A percentile compares a stretch with the other conserved stretches of the same genome.
phyloP scores from a whole-genome alignment of 2,888 invertebrate genomes.

The Byasa hedistus region DNA sequence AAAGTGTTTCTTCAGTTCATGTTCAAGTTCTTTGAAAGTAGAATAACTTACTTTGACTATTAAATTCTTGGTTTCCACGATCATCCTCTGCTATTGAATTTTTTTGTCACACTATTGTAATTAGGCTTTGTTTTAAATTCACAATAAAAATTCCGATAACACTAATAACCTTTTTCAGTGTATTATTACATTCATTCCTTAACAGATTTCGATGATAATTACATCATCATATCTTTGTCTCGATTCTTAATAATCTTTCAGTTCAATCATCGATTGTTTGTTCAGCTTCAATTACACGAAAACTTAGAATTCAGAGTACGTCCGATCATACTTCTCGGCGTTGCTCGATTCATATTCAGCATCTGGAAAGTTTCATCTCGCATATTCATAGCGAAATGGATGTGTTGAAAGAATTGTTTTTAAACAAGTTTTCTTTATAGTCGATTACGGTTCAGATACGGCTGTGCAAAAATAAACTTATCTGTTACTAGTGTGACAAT shows the following conservation, averaged over 20 bases:
- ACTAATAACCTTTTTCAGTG: not conserved
- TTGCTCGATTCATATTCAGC: conserved; percentile 1
- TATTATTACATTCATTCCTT: not conserved
- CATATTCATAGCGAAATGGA: conserved; percentile 18
- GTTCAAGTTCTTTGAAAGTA: no score
- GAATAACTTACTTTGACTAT: no score
- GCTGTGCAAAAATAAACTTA: not conserved
- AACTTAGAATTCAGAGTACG: not conserved
- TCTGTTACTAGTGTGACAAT: not conserved
- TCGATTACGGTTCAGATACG: conserved; percentile 14
- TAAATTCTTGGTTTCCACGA: no score
- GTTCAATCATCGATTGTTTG: not conserved
- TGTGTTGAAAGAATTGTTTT: conserved; percentile 20
- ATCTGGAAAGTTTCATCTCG: conserved; percentile 23
- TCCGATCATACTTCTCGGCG: not conserved
- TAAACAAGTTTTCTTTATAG: conserved; percentile 16
- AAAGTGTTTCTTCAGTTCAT: no score
- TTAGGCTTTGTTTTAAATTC: not conserved
- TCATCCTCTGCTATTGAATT: no score
- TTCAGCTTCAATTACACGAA: not conserved
- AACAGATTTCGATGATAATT: not conserved
- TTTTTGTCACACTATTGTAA: not conserved
- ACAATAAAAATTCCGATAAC: not conserved
- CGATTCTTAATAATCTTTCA: not conserved
- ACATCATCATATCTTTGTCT: not conserved